A percentile compares a stretch with the other conserved stretches of the same genome.
Evolutionary conservation across 2,113 vertebrate species (phyloP).

Genomic region (Antechinus stuartii): DNA sequence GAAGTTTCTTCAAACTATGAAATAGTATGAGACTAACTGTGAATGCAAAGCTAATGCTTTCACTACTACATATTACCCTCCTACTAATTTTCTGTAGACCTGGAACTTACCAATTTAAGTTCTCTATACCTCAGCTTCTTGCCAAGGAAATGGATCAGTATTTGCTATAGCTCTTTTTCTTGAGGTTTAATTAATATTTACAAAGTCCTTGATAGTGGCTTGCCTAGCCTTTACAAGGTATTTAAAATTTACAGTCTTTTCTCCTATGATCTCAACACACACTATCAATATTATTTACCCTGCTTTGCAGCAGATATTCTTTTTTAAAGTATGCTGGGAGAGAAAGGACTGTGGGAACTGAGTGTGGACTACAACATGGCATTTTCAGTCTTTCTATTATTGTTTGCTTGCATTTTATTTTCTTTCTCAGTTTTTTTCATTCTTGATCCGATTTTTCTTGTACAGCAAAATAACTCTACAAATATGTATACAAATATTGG

Average conservation of each 20-base stretch:
- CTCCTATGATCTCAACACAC: conserved; percentile 18
- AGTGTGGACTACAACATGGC: too few species aligned
- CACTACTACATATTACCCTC: conserved; percentile 15
- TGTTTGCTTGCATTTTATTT: too few species aligned
- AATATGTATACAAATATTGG: too few species aligned
- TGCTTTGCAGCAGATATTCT: conserved; percentile 18
- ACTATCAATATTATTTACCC: conserved; percentile 44
- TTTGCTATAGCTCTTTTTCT: conserved; percentile 20
- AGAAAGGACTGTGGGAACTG: neutral
- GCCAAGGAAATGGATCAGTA: conserved; percentile 9
- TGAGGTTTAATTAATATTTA: conserved; percentile 46
- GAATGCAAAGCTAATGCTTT: neutral
- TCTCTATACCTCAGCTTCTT: conserved; percentile 11
- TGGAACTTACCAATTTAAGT: neutral
- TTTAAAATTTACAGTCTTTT: conserved; percentile 40
- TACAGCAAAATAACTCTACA: too few species aligned
- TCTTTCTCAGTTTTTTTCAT: too few species aligned
- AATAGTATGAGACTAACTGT: neutral
- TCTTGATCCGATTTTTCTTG: too few species aligned
- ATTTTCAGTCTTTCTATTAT: too few species aligned
- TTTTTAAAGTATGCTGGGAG: neutral
- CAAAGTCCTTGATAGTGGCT: conserved; percentile 30
- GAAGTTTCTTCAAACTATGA: neutral
- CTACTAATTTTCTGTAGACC: conserved; percentile 20
- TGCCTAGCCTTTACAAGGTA: conserved; percentile 29